Conservation (phyloP, 1,140 invertebrate species). For the Sesamia nonagrioides region DNA sequence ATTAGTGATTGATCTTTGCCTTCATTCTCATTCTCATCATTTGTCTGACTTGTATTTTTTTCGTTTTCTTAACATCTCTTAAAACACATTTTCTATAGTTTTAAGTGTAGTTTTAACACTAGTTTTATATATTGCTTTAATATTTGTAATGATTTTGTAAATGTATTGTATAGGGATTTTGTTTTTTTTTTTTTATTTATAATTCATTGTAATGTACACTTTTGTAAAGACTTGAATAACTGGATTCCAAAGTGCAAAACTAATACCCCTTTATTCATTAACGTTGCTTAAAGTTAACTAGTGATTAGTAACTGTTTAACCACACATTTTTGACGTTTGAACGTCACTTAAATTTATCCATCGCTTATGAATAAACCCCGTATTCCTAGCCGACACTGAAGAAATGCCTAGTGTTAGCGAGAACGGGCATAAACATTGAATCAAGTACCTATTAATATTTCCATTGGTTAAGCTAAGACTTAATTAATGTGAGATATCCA, state of each 20-base stretch:
- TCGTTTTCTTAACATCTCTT: neutral
- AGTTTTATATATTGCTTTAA: slow-evolving; percentile 37
- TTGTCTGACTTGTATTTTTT: no score
- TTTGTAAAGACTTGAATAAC: neutral
- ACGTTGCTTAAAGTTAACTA: no score
- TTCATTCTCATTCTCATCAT: neutral
- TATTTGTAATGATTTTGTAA: slow-evolving; percentile 34
- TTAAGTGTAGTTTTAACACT: slow-evolving; percentile 9
- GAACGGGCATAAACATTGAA: no score
- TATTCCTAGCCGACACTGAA: no score
- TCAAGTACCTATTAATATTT: slow-evolving; percentile 1
- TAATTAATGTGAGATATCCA: slow-evolving; percentile 18
- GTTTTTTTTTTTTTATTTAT: neutral
- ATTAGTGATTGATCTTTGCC: no score
- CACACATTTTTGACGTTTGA: no score
- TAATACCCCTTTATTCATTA: no score
- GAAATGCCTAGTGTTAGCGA: no score
- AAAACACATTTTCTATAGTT: neutral
- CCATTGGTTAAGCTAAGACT: slow-evolving; percentile 27
- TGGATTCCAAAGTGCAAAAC: neutral
- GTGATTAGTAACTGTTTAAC: no score
- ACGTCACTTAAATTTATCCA: no score
- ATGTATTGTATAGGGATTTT: slow-evolving; percentile 25
- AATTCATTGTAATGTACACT: slow-evolving; percentile 25
- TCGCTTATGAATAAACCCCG: no score